These are phyloP conservation scores for Diorhabda sublineata DNA, from an alignment of 1,140 invertebrate genomes.

Conservation along the genomic window DNA sequence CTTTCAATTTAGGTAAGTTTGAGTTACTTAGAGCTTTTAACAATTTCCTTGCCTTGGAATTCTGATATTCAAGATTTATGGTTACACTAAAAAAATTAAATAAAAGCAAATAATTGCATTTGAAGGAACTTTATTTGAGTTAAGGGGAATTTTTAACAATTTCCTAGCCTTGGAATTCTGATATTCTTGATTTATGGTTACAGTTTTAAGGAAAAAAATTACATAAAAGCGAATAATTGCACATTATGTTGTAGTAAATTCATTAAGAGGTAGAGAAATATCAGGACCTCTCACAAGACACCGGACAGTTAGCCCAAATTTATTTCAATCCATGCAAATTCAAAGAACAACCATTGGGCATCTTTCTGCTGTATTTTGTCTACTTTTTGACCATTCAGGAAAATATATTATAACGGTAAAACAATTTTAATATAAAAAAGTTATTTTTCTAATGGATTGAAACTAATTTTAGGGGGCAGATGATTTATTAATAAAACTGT, in stretches of 20 bases:
- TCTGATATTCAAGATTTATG: too few relatives aligned
- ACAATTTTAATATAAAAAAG: not conserved
- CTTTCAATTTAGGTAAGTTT: slow-evolving; percentile 34
- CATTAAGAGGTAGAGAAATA: slow-evolving; percentile 66
- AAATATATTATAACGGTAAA: slow-evolving; percentile 85
- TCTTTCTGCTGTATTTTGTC: slow-evolving; percentile 93
- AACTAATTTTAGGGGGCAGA: slow-evolving; percentile 76
- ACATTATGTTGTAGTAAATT: slow-evolving; percentile 54
- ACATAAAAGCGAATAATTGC: too few relatives aligned
- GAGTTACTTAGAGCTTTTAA: too few relatives aligned
- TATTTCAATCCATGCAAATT: slow-evolving; percentile 70
- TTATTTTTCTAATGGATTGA: not conserved
- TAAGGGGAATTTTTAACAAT: too few relatives aligned
- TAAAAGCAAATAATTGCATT: too few relatives aligned
- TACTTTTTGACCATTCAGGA: slow-evolving; percentile 90
- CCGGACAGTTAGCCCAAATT: slow-evolving; percentile 62
- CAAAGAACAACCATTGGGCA: slow-evolving; percentile 88
- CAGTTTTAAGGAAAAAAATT: too few relatives aligned
- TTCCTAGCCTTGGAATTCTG: too few relatives aligned
- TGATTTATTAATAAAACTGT: slow-evolving; percentile 94
- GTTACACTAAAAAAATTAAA: too few relatives aligned
- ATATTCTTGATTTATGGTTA: too few relatives aligned
- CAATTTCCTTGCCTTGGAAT: too few relatives aligned
- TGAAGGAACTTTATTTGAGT: too few relatives aligned
- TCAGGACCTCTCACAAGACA: slow-evolving; percentile 58